Evolutionary conservation across 2,113 vertebrate species (phyloP).

Genomic region (Chaetura pelagica): DNA sequence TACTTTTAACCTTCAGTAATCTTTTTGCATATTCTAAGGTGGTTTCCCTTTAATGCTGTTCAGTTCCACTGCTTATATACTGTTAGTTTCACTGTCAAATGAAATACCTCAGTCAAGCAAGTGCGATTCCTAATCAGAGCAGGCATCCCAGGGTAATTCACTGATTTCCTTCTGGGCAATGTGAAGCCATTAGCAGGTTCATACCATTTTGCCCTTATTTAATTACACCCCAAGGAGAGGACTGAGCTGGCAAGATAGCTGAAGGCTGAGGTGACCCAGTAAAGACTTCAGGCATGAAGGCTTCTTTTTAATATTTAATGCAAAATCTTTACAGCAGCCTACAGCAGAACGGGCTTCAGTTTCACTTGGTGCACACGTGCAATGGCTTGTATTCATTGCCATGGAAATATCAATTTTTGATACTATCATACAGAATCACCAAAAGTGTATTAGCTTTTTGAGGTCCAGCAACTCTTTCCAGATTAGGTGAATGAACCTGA

Average conservation of each 20-base stretch:
- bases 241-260: conserved; percentile 8
- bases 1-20: background rate
- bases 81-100: conserved; percentile 5
- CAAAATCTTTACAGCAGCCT: background rate
- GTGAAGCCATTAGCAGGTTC: conserved; percentile 15
- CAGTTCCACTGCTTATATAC: background rate
- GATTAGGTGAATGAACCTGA: background rate
- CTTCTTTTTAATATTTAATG: conserved; percentile 40
- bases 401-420: background rate
- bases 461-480: background rate
- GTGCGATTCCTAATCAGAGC: conserved; percentile 54
- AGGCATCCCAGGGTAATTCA: conserved; percentile 19
- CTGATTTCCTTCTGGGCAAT: conserved; percentile 1
- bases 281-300: conserved; percentile 31
- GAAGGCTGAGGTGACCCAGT: conserved; percentile 40
- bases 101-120: conserved; percentile 48
- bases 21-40: background rate
- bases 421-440: background rate
- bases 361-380: background rate
- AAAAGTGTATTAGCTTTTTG: background rate
- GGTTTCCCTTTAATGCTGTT: background rate
- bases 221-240: conserved; percentile 50
- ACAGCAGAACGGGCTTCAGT: background rate
- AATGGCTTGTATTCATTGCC: background rate
- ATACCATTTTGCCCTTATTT: conserved; percentile 25